Conservation (phyloP, 2,888 invertebrate genomes). For the Sepioteuthis lessoniana region DNA sequence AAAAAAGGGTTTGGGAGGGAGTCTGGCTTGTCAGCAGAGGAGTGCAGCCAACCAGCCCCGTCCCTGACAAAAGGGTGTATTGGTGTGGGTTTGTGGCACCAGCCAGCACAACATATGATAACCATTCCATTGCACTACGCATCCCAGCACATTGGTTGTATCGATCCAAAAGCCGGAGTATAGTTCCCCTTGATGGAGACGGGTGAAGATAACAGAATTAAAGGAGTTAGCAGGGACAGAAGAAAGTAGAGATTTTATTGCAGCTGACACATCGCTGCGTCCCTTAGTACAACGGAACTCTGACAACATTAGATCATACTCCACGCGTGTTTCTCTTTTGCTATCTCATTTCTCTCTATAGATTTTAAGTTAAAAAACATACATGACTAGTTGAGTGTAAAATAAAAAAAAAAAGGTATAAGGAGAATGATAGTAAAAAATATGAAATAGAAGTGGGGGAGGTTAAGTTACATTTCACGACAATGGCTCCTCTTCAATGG, state of each 20-base stretch:
- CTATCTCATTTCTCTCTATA: neutral
- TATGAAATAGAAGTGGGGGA: neutral
- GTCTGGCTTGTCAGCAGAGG: neutral
- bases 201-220: too few species aligned
- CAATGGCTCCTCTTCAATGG: too few species aligned
- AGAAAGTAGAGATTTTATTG: neutral
- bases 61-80: neutral
- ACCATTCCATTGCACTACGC: conserved; percentile 13
- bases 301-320: conserved; percentile 33
- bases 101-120: conserved; percentile 33
- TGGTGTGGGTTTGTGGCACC: neutral
- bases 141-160: conserved; percentile 33
- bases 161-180: neutral
- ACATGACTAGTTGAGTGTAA: neutral
- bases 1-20: neutral
- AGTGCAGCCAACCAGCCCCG: neutral
- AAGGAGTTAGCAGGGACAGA: neutral
- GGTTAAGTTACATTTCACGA: too few species aligned
- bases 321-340: neutral
- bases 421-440: neutral
- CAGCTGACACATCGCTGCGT: neutral
- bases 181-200: too few species aligned
- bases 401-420: neutral
- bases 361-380: too few species aligned
- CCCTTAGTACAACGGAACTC: conserved; percentile 33